Evolutionary conservation across 30 jellyfish, hydroid and myxozoan species (phyloP), one percentile per base, ranked within the genome.

Genomic region (Chrysaora quinquecirrha): DNA sequence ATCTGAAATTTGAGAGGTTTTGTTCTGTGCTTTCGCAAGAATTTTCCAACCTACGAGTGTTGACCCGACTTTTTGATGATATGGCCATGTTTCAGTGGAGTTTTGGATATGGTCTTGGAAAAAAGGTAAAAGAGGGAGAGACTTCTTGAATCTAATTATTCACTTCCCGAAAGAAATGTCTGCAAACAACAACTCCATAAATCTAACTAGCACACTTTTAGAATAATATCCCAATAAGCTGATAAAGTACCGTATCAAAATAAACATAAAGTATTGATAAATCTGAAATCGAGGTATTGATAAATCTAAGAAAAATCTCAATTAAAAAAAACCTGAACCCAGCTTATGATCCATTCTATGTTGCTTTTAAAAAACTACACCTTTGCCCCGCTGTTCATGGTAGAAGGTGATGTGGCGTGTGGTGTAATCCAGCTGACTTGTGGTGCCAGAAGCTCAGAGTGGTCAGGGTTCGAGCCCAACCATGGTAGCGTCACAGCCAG

Each of bases 51-150:
- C 66, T 76, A n/a, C 89, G 96, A 2, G 90, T 85, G 9, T 32
- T 85, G 85, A 38, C 78, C 2, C 69, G 96, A 21, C 33, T 85
- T 9, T 63, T 85, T 32, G 96, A 85, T 23, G 96, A 85, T 61
- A 64, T 85, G 18, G 73, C 88, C 33, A 85, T 85, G 96, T 74
- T 85, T 6, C 43, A 67, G 70, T 85, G 23, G 34, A 74, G 80
- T 23, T 30, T 52, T 14, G n/a, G 80, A 0, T 82, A 82, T 54
- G 93, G 93, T 6, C 64, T 52, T 1, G 93, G 93, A 19, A 76
- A 35, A 20, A 38, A 54, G 75, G 87, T 76, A 32, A 32, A 58
- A 24, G 11, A 4, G 24, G 22, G 11, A 6, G 58, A 43, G 58
- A 43, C 58, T 6, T 43, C 58, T 16, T 43, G 9, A 9, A 43